Percentiles rank a stretch among this genome's conserved stretches.
Conservation (phyloP, 2,797 vertebrate species). For the Echiichthys vipera region DNA sequence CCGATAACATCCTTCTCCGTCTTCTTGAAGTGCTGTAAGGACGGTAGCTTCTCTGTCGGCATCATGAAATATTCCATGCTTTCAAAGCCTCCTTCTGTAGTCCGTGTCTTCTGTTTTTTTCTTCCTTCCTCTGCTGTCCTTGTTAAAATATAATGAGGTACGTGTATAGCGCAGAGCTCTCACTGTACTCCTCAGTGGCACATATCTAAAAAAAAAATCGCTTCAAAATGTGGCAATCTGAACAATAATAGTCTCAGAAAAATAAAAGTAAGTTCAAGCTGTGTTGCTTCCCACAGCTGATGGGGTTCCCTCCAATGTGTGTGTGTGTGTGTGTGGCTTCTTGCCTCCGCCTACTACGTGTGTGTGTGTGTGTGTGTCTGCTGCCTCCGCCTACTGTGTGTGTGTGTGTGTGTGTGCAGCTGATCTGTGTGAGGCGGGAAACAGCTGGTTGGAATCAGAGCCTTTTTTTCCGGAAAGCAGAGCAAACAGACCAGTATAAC, state of each 20-base stretch:
- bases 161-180: not conserved
- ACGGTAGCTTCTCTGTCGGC: constrained; percentile 92
- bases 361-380: constrained; percentile 32
- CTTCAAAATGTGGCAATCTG: constrained; percentile 3
- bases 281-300: constrained; percentile 82
- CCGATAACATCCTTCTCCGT: constrained; percentile 95
- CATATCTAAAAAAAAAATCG: constrained; percentile 26
- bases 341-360: constrained; percentile 79
- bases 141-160: constrained; percentile 5
- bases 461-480: constrained; percentile 86
- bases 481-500: constrained; percentile 86
- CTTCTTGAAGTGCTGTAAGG: constrained; percentile 94
- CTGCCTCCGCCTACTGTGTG: constrained; percentile 66
- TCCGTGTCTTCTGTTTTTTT: constrained; percentile 54
- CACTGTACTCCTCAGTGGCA: not conserved
- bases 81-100: constrained; percentile 73
- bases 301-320: constrained; percentile 82
- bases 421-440: constrained; percentile 94
- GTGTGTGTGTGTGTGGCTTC: constrained; percentile 76
- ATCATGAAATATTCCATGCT: constrained; percentile 97
- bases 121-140: constrained; percentile 25
- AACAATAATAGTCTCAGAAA: constrained; percentile 31
- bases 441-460: constrained; percentile 94
- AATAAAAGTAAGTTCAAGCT: constrained; percentile 68
- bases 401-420: constrained; percentile 83